Evolutionary conservation across 30 jellyfish, hydroid and myxozoan species (phyloP), one percentile per base, ranked within the genome.

Genomic region (Pseudorhiza aurosa): DNA sequence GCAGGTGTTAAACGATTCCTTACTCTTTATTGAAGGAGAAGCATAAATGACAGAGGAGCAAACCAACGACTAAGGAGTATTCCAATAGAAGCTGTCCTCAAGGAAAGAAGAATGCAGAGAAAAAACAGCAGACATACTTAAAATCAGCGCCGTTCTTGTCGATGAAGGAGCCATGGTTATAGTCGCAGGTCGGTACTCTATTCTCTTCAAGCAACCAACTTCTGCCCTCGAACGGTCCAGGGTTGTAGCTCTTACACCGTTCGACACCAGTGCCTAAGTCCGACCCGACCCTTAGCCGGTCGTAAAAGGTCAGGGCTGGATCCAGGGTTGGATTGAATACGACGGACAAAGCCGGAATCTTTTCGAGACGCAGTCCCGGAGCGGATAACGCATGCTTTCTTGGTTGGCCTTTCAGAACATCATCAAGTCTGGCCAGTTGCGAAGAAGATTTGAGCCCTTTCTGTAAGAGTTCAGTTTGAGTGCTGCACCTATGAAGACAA

Each of bases 131-230:
- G 25, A 26, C 72, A 50, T 44, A 87, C 97, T 80, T 68, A 86
- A 87, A 87, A 59, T 87, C 97, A 6, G 85, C 82, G 21, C 97
- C 97, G 18, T 87, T 87, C 12, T 11, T 36, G 25, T 58, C 65
- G 11, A 67, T 87, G 29, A 77, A 88, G 56, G 71, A 62, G 11
- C 57, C 47, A 60, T 88, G 97, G 35, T 81, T 51, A 32, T 88
- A 80, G 57, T 88, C 95, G n/a, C 49, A 31, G 15, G 72, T 32
- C 11, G 97, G 97, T 15, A 89, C 63, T 27, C 47, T 71, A 33
- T 89, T 89, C 32, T 58, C 58, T n/a, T 89, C 93, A 21, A 81
- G 82, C 25, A 80, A 24, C 97, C 97, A 89, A 49, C 96, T 74
- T 59, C 83, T 59, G 65, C 58, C 69, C 14, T 49, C 86, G 24